Base-by-base conservation (phyloP, 1,140 invertebrate species). In the Oryctes rhinoceros region DNA sequence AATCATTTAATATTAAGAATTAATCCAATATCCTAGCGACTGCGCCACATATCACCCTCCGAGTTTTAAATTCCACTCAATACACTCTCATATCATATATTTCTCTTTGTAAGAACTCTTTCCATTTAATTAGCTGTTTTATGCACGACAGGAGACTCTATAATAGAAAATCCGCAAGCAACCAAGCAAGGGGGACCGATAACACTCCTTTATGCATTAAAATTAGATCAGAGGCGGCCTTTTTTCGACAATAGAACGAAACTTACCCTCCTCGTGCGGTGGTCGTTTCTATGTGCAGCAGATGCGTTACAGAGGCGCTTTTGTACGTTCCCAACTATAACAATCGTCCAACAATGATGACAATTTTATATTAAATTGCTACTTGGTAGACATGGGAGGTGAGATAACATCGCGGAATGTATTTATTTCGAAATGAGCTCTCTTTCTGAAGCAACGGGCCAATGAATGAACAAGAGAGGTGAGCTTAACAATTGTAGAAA, bases 321-420 rank as follows among this genome's bases (percentile, higher is more conserved):
- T 67, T 67, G 24, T 67, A 67, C 30, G 65, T 20, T 10, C 24
- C 15, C 65, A 67, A 15, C 20, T 20, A 35, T 15, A 62, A 18
- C 53, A 20, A 10, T 67, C 20, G 4, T 35, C 10, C 18, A 24
- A 67, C 65, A 67, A 67, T 67, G 65, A 67, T 67, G 65, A 67
- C 65, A 67, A 67, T 67, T 67, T 35, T 35, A 67, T 67, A 67
- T 35, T n/a, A 67, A 67, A 67, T 67, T 67, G 65, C 65, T 67
- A 67, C 65, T 67, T 24, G 15, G 65, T 67, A 62, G 53, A 18
- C 53, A 53, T 13, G 13, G 49, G 13, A 15, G 49, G 65, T 18
- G 65, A 44, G 39, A 67, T 67, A 67, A 18, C 10, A 67, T 67
- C 65, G 10, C 10, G 65, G 20, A 44, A 20, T 67, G 65, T 24